phyloP scores from a whole-genome alignment of 2,113 vertebrate genomes.

The Gallinago undulata region DNA sequence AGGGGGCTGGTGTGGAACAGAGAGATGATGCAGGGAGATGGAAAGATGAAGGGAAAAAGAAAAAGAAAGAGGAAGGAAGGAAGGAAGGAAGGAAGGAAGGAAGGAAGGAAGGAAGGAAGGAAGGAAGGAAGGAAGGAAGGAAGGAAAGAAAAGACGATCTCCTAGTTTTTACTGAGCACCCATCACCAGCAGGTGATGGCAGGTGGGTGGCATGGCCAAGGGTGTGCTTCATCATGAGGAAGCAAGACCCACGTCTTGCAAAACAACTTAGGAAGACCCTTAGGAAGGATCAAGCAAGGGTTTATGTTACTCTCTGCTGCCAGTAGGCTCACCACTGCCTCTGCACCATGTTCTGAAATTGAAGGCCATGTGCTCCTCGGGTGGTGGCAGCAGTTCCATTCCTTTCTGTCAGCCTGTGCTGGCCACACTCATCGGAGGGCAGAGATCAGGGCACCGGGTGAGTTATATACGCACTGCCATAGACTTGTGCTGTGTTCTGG shows the following conservation, averaged over 20 bases:
- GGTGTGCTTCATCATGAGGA: neutral
- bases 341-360: neutral
- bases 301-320: neutral
- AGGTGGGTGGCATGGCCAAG: neutral
- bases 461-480: neutral
- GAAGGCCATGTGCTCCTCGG: accelerated
- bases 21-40: neutral
- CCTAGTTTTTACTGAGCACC: neutral
- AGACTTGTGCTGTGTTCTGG: neutral
- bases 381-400: neutral
- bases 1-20: neutral
- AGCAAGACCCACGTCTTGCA: neutral
- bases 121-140: no score
- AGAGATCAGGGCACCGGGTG: neutral
- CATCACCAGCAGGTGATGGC: neutral
- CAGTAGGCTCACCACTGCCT: neutral
- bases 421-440: accelerated
- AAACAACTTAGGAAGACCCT: no score
- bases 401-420: accelerated
- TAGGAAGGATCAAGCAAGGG: neutral
- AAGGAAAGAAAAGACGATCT: neutral
- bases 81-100: neutral
- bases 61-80: no score
- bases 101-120: no score
- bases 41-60: neutral